A percentile compares a stretch with the other conserved stretches of the same genome.
phyloP scores from a whole-genome alignment of 2,113 vertebrate species.

The Glaucomys volans region DNA sequence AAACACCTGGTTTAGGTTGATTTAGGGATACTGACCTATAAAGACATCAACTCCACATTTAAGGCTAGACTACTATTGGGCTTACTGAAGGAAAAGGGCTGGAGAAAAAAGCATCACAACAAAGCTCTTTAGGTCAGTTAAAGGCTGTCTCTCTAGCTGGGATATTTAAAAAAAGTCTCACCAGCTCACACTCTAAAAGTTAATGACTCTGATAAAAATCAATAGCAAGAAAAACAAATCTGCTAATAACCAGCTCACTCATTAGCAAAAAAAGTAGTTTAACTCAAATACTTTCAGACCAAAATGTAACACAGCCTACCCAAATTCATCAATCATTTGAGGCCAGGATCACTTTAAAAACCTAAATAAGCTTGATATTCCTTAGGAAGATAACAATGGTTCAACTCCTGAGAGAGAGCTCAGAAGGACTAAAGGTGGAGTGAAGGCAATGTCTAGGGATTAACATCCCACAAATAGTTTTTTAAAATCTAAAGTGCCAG shows the following conservation, averaged over 20 bases:
- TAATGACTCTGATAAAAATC: too few species aligned
- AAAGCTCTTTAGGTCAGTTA: slow-evolving; percentile 78
- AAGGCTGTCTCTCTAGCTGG: slow-evolving; percentile 73
- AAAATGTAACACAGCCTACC: slow-evolving; percentile 68
- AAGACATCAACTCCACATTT: slow-evolving; percentile 61
- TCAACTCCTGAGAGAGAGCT: slow-evolving; percentile 68
- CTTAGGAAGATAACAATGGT: slow-evolving; percentile 70
- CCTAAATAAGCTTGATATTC: slow-evolving; percentile 66
- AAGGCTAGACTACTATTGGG: slow-evolving; percentile 42
- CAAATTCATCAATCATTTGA: slow-evolving; percentile 66
- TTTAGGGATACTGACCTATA: slow-evolving; percentile 51
- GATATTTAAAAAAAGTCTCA: slow-evolving; percentile 75
- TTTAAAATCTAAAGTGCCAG: slow-evolving; percentile 78
- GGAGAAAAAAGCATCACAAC: slow-evolving; percentile 81
- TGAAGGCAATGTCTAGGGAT: slow-evolving; percentile 78
- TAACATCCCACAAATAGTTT: slow-evolving; percentile 83
- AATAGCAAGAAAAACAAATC: slow-evolving; percentile 70
- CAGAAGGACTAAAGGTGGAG: slow-evolving; percentile 65
- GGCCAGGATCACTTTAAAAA: slow-evolving; percentile 54
- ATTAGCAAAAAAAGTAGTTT: slow-evolving; percentile 66
- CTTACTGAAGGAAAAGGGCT: slow-evolving; percentile 67
- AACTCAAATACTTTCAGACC: slow-evolving; percentile 72
- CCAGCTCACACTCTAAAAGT: slow-evolving; percentile 70
- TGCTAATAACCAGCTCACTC: slow-evolving; percentile 70
- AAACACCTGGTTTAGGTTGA: slow-evolving; percentile 67